These are phyloP conservation scores for Syndactyla subalaris DNA, from an alignment of 2,797 vertebrate species.

Conservation along the genomic window DNA sequence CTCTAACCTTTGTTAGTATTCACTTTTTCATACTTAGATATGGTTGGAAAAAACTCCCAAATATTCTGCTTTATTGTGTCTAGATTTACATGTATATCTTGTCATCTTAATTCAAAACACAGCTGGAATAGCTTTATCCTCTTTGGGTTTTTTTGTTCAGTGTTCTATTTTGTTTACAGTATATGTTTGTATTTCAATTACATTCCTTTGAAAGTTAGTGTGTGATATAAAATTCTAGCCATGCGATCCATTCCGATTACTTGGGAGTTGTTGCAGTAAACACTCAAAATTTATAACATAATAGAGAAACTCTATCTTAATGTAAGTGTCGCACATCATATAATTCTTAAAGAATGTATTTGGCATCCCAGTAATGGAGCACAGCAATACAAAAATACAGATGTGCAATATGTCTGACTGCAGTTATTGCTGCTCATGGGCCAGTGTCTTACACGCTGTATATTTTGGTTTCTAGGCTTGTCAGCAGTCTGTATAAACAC, in stretches of 20 bases:
- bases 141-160: neutral
- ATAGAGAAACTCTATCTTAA: neutral
- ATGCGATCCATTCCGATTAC: neutral
- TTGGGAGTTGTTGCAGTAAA: neutral
- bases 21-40: neutral
- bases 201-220: neutral
- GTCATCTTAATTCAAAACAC: neutral
- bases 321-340: neutral
- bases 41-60: neutral
- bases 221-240: neutral
- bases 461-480: slow-evolving; percentile 17
- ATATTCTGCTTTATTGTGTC: neutral
- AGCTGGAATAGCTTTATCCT: neutral
- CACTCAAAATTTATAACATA: neutral
- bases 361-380: neutral
- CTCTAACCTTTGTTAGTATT: neutral
- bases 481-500: slow-evolving; percentile 6
- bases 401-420: neutral
- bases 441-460: neutral
- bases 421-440: neutral
- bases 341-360: neutral
- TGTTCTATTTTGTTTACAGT: neutral
- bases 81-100: neutral
- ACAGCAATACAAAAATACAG: neutral
- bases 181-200: neutral